Base-by-base conservation (phyloP, 1,140 invertebrate genomes). In the Pogonomyrmex barbatus region DNA sequence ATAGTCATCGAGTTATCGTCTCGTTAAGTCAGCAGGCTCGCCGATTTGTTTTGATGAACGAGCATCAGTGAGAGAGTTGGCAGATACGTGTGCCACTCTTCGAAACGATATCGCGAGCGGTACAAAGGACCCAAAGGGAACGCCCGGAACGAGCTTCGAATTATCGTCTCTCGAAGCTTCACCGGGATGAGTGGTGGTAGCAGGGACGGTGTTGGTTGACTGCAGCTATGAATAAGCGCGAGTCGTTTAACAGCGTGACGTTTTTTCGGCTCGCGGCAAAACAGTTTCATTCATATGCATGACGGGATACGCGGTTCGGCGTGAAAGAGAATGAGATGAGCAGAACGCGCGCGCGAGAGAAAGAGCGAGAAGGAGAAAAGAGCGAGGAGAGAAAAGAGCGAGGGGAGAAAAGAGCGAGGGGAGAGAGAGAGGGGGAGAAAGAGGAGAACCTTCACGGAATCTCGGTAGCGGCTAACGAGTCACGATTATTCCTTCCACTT, bases 251-350 rank as follows among this genome's bases (percentile, higher is more conserved):
- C 90, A 70, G 85, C 70, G 81, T 68, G 54, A 62, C 76, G 86
- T 81, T 88, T 89, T 90, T 86, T 91, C 75, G 60, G 73, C 78
- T 86, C 81, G 58, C 50, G 56, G 78, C 82, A 88, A 90, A 91
- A 91, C 89, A 88, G 65, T 91, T 90, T 91, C 91, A 91, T 91
- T 91, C 91, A 91, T 91, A 91, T 91, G 91, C 90, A 91, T 91
- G 91, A 91, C 89, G 52, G 85, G 86, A 86, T 89, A 90, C 85
- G 82, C 76, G 86, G 67, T 60, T 58, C 79, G 52, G 17, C 30
- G 52, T 47, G 30, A 83, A 75, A 60, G 65, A n/a, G 78, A 81
- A 39, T 17, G 65, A 81, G 60, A 60, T 30, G 47, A n/a, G 39
- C 30, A 56, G 47, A 56, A 62, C 42, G 68, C 33, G 62, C 67